Conservation (phyloP, 2,797 vertebrate species). For the Phrynocephalus forsythii region DNA sequence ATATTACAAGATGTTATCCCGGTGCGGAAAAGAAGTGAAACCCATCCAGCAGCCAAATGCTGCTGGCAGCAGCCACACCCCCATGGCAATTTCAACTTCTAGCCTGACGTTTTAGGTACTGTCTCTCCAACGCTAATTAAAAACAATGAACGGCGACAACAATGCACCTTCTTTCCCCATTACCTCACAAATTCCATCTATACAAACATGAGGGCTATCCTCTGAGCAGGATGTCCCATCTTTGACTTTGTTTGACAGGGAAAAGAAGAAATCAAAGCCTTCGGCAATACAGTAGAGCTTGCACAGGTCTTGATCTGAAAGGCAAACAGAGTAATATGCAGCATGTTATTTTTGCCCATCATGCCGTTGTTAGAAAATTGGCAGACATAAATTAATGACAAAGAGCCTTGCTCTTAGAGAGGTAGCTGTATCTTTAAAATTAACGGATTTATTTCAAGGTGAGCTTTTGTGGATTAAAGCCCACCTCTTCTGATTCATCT, state of each 20-base stretch:
- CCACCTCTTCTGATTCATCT: no score
- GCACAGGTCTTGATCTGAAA: slow-evolving; percentile 90
- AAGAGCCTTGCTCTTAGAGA: not conserved
- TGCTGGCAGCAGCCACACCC: not conserved
- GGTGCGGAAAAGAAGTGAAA: not conserved
- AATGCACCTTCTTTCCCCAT: slow-evolving; percentile 59
- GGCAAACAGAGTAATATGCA: slow-evolving; percentile 66
- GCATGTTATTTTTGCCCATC: slow-evolving; percentile 47
- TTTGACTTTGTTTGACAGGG: slow-evolving; percentile 92
- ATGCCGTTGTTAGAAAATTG: not conserved
- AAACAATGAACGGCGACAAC: not conserved
- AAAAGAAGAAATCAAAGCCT: slow-evolving; percentile 94
- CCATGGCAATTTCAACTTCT: not conserved
- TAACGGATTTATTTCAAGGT: no score
- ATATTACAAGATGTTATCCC: not conserved
- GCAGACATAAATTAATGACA: not conserved
- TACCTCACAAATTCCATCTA: slow-evolving; percentile 94
- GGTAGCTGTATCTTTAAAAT: no score
- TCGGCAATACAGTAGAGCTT: slow-evolving; percentile 94
- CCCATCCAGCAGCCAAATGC: not conserved
- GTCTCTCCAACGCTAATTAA: not conserved
- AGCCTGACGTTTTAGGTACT: not conserved
- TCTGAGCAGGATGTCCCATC: slow-evolving; percentile 90
- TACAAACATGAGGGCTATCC: slow-evolving; percentile 87
- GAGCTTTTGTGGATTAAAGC: no score